Base-by-base conservation (phyloP, 2,888 invertebrate genomes). In the Drosophila neonasuta region DNA sequence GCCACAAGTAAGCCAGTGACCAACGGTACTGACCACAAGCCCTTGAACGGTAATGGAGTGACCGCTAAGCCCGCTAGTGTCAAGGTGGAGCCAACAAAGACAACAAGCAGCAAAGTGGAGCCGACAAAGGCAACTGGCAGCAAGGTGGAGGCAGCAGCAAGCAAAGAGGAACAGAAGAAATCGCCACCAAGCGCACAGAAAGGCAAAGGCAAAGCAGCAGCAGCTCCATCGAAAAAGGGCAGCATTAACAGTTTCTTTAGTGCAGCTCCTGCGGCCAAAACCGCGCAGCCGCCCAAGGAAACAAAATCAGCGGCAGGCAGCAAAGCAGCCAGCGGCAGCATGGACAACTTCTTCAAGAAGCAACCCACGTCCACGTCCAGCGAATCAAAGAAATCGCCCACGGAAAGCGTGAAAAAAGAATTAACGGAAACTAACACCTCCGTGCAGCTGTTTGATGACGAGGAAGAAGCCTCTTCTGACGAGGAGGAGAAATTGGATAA, bases 401-500 rank as follows among this genome's bases (percentile, higher is more conserved):
- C 57, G 9, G 42, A 30, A 13, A 11, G 36, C 36, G 46, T 29
- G 6, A 71, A 78, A 15, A 73, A 74, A 42, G 68, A 68, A 42
- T 15, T 61, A 44, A 20, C 62, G 63, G 72, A 64, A 1, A 73
- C 64, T n/a, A 88, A 90, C 63, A 80, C 76, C 0, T 90, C 90
- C 0, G 64, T 88, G 0, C 88, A 89, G 64, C 64, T 90, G 3
- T 90, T 90, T 42, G 79, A 71, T 1, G 81, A 71, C 0, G 81
- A 68, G 1, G 86, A 86, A 7, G 85, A 80, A 0, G 75, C 69
- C 1, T 89, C 90, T 0, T 90, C 89, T 0, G 89, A 89, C 61
- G 90, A 90, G 48, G 90, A 90, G 46, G 89, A 90, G 65, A 83
- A 89, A 32, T 32, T 90, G 10, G 89, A 88, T 30, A 86, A 83